phyloP scores from a whole-genome alignment of 1,140 invertebrate genomes.

The Pseudomyrmex pallidus region DNA sequence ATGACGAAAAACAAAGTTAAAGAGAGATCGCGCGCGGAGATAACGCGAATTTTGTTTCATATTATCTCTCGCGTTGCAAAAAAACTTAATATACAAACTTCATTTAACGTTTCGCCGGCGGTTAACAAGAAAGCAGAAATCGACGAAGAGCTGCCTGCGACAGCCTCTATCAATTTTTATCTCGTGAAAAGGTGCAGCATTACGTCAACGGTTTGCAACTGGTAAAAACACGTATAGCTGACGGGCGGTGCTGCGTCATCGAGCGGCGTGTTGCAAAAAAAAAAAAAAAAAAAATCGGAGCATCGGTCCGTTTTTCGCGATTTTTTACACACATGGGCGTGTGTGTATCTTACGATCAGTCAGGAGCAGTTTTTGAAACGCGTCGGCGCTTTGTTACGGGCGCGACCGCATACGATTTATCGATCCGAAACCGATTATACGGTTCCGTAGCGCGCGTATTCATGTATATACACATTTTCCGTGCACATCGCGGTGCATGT shows the following conservation, averaged over 20 bases:
- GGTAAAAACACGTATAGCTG: neutral
- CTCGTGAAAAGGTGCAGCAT: conserved; percentile 36
- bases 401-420: conserved; percentile 62
- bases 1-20: neutral
- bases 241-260: conserved; percentile 35
- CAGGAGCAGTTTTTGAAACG: conserved; percentile 3
- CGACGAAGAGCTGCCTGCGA: neutral
- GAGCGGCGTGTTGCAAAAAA: neutral
- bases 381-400: conserved; percentile 34
- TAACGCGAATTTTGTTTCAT: neutral
- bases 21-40: neutral
- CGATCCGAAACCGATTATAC: conserved; percentile 59
- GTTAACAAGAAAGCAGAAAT: too few species aligned
- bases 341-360: conserved; percentile 12
- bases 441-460: conserved; percentile 8
- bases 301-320: neutral
- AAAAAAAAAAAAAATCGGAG: neutral
- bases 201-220: conserved; percentile 43
- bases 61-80: too few species aligned
- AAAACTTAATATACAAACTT: neutral
- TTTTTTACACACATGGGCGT: neutral
- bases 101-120: neutral
- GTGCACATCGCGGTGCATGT: conserved; percentile 3
- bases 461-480: conserved; percentile 33
- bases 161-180: conserved; percentile 10